Evolutionary conservation across 2,888 invertebrate species (phyloP).

Genomic region (Lochmaea capreae): DNA sequence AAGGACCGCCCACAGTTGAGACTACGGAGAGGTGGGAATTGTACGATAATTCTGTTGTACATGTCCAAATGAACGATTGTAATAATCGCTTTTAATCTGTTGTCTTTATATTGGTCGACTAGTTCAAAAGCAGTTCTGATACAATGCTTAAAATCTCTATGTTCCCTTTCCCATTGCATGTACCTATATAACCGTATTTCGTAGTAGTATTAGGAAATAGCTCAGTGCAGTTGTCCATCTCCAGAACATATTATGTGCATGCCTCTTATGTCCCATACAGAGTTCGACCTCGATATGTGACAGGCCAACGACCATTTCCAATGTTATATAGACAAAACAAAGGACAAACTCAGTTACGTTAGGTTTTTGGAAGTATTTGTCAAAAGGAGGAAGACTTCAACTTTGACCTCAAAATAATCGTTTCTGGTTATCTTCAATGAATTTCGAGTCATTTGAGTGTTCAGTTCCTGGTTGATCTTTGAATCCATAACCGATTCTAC

Average conservation of each 20-base stretch:
- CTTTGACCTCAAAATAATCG: slow-evolving; percentile 44
- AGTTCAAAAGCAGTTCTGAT: no score
- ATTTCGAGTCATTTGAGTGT: slow-evolving; percentile 15
- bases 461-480: slow-evolving; percentile 24
- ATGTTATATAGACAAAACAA: slow-evolving; percentile 59
- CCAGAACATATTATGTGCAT: slow-evolving; percentile 19
- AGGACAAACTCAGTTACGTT: slow-evolving; percentile 38
- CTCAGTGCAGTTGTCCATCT: slow-evolving; percentile 12
- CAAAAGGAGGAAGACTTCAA: slow-evolving; percentile 48
- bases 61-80: no score
- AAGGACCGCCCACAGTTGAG: no score
- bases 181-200: no score
- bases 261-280: slow-evolving; percentile 24
- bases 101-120: no score
- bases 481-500: not conserved
- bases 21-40: no score
- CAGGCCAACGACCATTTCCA: slow-evolving; percentile 62
- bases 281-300: slow-evolving; percentile 60
- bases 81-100: no score
- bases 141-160: no score
- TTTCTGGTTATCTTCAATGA: slow-evolving; percentile 14
- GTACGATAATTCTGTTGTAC: no score
- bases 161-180: no score
- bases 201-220: no score
- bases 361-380: slow-evolving; percentile 47